Conservation (phyloP, 2,113 vertebrate species). For the Ptilorrhoa leucosticta region DNA sequence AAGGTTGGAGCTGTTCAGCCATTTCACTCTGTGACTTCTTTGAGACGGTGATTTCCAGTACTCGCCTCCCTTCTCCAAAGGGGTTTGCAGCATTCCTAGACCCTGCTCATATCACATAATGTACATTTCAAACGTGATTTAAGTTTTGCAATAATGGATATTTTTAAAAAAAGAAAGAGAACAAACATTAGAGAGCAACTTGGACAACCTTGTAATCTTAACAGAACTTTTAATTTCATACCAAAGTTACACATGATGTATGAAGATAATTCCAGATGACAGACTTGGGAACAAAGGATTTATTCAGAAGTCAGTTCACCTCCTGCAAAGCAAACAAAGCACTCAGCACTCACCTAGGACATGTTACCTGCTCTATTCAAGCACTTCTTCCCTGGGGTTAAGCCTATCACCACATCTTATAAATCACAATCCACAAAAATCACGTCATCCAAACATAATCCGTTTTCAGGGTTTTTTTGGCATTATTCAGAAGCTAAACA, state of each 20-base stretch:
- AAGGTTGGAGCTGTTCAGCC: neutral
- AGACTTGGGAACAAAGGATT: neutral
- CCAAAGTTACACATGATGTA: neutral
- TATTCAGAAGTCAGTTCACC: neutral
- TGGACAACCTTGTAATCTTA: neutral
- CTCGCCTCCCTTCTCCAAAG: accelerated
- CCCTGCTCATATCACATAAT: neutral
- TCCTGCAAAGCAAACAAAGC: neutral
- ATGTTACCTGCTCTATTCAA: neutral
- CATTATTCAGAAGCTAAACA: neutral
- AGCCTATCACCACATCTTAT: neutral
- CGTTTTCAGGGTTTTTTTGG: neutral
- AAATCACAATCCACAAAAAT: neutral
- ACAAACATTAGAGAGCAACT: neutral
- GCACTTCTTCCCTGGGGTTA: neutral
- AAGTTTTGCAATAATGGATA: neutral
- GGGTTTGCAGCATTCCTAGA: neutral
- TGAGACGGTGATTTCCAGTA: neutral
- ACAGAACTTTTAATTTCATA: neutral
- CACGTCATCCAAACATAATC: neutral
- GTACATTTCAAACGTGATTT: neutral
- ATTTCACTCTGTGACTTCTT: neutral
- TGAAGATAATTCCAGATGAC: neutral
- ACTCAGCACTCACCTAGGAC: neutral
- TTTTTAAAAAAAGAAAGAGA: neutral